phyloP scores from a whole-genome alignment of 1,140 invertebrate species.

The Trachymyrmex cornetzi region DNA sequence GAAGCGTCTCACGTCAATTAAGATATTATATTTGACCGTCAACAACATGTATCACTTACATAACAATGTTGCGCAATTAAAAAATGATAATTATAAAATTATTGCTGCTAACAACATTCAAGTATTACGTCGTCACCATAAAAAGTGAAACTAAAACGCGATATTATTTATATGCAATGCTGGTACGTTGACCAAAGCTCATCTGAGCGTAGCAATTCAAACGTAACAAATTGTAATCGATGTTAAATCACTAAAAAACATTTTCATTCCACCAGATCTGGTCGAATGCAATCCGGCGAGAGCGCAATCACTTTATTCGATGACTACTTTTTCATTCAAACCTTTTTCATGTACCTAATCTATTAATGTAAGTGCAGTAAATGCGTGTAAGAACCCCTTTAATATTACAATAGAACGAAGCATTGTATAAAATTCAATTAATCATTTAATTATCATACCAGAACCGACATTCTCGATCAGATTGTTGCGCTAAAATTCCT shows the following conservation, averaged over 20 bases:
- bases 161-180: background rate
- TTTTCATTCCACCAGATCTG: background rate
- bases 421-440: background rate
- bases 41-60: background rate
- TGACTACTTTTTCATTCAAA: background rate
- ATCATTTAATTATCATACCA: constrained; percentile 22
- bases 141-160: background rate
- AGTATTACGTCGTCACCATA: background rate
- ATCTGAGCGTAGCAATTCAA: background rate
- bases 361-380: background rate
- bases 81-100: background rate
- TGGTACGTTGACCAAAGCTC: background rate
- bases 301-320: background rate
- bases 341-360: background rate
- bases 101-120: background rate
- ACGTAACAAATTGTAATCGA: background rate
- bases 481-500: background rate
- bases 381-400: background rate
- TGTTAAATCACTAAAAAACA: background rate
- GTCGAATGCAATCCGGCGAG: background rate
- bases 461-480: background rate
- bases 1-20: background rate
- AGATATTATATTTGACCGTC: background rate
- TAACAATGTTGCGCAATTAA: background rate
- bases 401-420: background rate